phyloP scores from a whole-genome alignment of 35 echinoderm and acorn worm species.

The Heliocidaris tuberculata region DNA sequence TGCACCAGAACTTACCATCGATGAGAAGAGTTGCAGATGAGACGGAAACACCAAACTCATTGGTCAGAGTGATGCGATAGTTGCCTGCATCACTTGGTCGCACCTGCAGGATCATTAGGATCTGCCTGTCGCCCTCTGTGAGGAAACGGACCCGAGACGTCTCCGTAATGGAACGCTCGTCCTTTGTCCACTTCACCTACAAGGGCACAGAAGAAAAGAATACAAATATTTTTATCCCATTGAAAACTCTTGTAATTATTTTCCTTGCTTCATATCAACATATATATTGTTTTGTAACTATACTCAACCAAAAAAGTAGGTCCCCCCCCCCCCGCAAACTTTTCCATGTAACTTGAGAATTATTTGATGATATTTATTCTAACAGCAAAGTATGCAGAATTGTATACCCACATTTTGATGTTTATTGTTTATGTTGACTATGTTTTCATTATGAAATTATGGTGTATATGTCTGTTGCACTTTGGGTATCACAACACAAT shows the following conservation, averaged over 20 bases:
- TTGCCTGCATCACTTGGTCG: slow-evolving; percentile 70
- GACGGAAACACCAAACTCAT: slow-evolving; percentile 65
- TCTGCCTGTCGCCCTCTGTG: slow-evolving; percentile 65
- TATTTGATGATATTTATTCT: no score
- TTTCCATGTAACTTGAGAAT: no score
- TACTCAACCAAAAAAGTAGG: no score
- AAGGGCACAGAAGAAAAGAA: slow-evolving; percentile 2
- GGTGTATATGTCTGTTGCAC: no score
- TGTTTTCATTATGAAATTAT: no score
- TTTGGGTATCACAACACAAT: no score
- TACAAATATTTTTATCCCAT: no score
- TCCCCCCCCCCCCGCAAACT: no score
- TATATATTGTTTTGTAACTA: no score
- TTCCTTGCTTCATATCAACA: background rate
- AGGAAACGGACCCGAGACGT: slow-evolving; percentile 67
- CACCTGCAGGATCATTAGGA: slow-evolving; percentile 76
- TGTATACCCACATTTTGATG: no score
- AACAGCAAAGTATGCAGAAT: no score
- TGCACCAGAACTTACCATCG: slow-evolving; percentile 42
- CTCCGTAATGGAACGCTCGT: slow-evolving; percentile 64
- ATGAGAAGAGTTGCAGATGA: slow-evolving; percentile 74
- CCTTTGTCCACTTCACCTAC: slow-evolving; percentile 84
- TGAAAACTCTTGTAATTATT: background rate
- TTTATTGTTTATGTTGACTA: no score
- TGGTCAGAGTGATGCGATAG: slow-evolving; percentile 74